Evolutionary conservation across 2,797 vertebrate genomes (phyloP).

Genomic region (Falco naumanni): DNA sequence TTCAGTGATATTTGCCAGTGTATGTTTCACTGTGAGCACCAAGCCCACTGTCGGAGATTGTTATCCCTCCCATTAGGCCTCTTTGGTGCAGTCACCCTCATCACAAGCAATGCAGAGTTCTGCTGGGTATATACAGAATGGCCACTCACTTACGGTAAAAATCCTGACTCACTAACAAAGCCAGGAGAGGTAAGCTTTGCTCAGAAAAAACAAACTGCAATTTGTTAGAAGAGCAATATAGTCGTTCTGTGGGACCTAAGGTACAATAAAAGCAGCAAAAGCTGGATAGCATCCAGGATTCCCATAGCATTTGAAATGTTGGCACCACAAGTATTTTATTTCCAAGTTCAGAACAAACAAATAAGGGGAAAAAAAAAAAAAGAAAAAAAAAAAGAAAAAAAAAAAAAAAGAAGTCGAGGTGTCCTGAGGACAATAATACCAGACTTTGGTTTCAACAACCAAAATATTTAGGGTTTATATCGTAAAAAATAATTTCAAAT

Average conservation of each 20-base stretch:
- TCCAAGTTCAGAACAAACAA: neutral
- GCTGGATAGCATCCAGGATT: slow-evolving; percentile 4
- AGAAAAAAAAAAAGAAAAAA: neutral
- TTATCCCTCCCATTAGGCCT: neutral
- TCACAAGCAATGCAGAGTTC: neutral
- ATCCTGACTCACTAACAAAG: neutral
- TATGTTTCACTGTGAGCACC: slow-evolving; percentile 19
- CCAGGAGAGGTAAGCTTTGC: neutral
- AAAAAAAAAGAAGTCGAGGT: neutral
- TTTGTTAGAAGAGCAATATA: neutral
- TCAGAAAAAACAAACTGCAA: neutral
- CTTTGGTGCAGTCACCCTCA: neutral
- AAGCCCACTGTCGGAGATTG: neutral
- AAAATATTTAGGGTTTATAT: neutral
- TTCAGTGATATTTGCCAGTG: slow-evolving; percentile 28
- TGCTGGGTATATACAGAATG: neutral
- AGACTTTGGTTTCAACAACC: neutral
- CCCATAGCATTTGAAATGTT: neutral
- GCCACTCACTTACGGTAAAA: neutral
- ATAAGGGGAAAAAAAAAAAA: neutral
- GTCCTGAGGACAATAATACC: neutral
- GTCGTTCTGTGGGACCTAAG: neutral
- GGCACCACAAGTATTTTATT: neutral
- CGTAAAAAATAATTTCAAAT: neutral
- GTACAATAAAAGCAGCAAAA: slow-evolving; percentile 19